Base-by-base conservation (phyloP, 2,888 invertebrate species). In the Leuctra nigra region DNA sequence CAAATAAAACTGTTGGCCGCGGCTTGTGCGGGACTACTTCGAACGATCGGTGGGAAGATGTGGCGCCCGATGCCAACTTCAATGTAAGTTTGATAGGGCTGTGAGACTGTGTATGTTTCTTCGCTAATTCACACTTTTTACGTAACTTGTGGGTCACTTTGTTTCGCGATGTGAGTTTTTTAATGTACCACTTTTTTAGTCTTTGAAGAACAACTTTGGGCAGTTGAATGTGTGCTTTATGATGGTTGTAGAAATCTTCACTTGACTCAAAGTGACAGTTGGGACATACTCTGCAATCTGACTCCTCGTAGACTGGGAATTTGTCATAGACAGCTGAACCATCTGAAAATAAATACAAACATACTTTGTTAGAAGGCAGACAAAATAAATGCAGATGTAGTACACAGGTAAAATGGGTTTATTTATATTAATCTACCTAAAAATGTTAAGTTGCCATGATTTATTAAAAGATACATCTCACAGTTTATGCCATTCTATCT, bases 101-200 rank as follows among this genome's bases (percentile, higher is more conserved):
- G 38, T 59, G 55, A 3, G 59, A 59, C n/a, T 47, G 44, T 4
- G 48, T 59, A 9, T 36, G 47, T 36, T 59, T 59, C 50, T 50
- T 50, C 11, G 50, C 50, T 20, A 50, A 18, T 7, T 35, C n/a
- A 3, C 11, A 7, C 9, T 9, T 9, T 38, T 38, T 38, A n/a
- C 38, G 16, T 14, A 4, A 9, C 38, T 38, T n/a, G 4, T 44
- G 50, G 9, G 2, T 38, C 9, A 23, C 3, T 18, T 48, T 50
- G 3, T 41, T 39, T 25, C 20, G 6, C 29, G 29, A 29, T 11
- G 29, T 29, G 6, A 29, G 29, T 29, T 29, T 29, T 11, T 29
- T 29, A 11, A 29, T 11, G 29, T 29, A 29, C 29, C 29, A 29
- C 7, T 29, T 29, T 29, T 29, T 29, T 6, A 59, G 54, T 7